Evolutionary conservation across 2,888 invertebrate genomes (phyloP).

Genomic region (Lasioglossum marginatum): DNA sequence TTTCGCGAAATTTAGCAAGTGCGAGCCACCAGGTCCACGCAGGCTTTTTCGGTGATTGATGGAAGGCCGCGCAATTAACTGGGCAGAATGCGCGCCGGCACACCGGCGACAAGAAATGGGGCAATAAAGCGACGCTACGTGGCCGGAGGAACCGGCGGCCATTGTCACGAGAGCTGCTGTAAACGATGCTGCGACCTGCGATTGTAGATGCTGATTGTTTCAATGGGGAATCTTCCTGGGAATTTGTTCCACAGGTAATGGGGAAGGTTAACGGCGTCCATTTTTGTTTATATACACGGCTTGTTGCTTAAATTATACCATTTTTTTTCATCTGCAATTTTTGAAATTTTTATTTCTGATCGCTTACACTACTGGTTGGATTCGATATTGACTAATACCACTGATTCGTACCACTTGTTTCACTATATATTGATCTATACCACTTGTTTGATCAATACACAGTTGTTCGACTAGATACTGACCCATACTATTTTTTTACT

Average conservation of each 20-base stretch:
- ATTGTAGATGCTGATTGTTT: not conserved
- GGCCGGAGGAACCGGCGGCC: not conserved
- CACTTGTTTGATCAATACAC: not conserved
- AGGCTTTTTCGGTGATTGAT: slow-evolving; percentile 29
- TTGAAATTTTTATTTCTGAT: not conserved
- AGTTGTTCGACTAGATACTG: not conserved
- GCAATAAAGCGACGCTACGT: slow-evolving; percentile 11
- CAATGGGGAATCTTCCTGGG: not conserved
- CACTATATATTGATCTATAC: not conserved
- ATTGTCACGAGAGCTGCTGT: not conserved
- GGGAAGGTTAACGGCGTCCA: not conserved
- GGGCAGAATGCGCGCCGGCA: not conserved
- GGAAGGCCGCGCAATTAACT: slow-evolving; percentile 27
- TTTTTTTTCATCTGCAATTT: not conserved
- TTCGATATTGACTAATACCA: not conserved
- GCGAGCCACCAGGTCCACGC: not conserved
- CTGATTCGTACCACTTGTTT: not conserved
- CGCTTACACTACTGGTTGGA: not conserved
- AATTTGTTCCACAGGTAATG: not conserved
- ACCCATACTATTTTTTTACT: not conserved
- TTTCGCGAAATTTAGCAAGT: slow-evolving; percentile 10
- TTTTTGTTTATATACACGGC: not conserved
- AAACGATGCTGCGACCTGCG: not conserved
- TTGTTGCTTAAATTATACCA: too few relatives aligned
- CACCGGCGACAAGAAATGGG: slow-evolving; percentile 9